Evolutionary conservation across 1,140 invertebrate genomes (phyloP), one percentile per base, ranked within the genome.

Genomic region (Drosophila burlai): DNA sequence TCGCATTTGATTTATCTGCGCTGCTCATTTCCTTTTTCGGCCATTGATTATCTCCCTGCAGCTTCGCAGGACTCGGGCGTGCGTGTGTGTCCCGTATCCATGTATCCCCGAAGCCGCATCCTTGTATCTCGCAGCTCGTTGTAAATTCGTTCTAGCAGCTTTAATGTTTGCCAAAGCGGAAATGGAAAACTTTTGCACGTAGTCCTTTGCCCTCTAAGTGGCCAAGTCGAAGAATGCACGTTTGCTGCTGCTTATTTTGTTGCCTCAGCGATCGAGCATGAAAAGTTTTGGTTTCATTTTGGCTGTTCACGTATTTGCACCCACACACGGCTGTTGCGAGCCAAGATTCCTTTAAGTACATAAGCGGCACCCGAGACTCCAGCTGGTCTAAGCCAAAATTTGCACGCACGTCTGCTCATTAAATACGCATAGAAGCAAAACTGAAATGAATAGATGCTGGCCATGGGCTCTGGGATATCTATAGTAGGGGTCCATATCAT

Each of bases 231-330:
- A 89, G 73, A 77, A 77, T 89, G 85, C 81, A 90, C 85, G 85
- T 89, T 76, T 69, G 61, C 57, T 58, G 54, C 46, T 72, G 46
- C 65, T 72, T 80, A 68, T 66, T 81, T 59, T 79, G 72, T 78
- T 78, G 66, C 54, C 63, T 58, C 67, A 68, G 84, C 85, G 85
- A 90, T 89, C 81, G 86, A 89, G 84, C 84, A 85, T 90, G 84
- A 89, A 90, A 89, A 89, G 85, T 89, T 86, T 90, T 85, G 85
- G 85, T 85, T 89, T 89, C 87, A 85, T 90, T 89, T 90, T 90
- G 86, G 84, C 74, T 60, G 60, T 90, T 50, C 77, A 80, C 77
- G 77, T 80, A 80, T 80, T 59, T 79, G 50, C 61, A 76, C 57
- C 57, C 69, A 61, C 52, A 59, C 31, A 60, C 76, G 34, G 54